Percentiles rank a stretch among this genome's conserved stretches.
phyloP scores from a whole-genome alignment of 2,797 vertebrate species.

The Aphelocoma californica region DNA sequence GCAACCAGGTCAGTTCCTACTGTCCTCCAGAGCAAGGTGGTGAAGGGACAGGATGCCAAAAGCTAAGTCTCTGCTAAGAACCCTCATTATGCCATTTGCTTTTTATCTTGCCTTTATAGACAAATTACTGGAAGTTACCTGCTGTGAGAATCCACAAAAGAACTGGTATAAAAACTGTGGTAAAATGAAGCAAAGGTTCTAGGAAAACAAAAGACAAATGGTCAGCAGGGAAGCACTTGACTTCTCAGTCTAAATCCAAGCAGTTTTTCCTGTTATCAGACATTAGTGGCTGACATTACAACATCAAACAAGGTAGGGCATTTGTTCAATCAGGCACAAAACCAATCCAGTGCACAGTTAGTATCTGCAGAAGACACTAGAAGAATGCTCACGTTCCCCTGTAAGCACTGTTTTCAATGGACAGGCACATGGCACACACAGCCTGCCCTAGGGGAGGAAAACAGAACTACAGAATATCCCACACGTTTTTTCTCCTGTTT shows the following conservation, averaged over 20 bases:
- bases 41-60: neutral
- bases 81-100: neutral
- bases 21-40: neutral
- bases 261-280: neutral
- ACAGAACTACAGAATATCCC: neutral
- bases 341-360: neutral
- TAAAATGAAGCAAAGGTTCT: conserved; percentile 99
- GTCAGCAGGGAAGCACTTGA: neutral
- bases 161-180: conserved; percentile 99
- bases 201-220: conserved; percentile 22
- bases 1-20: neutral
- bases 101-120: neutral
- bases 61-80: neutral
- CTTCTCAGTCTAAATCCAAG: neutral
- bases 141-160: conserved; percentile 98
- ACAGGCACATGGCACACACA: neutral
- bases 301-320: neutral
- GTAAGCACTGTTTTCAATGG: neutral
- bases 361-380: neutral
- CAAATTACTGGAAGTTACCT: conserved; percentile 79
- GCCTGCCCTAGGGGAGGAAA: neutral
- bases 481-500: neutral
- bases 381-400: neutral
- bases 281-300: neutral
- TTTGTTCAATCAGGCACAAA: neutral